Conservation (phyloP, 1,140 invertebrate species). For the Parapsyche elsis region DNA sequence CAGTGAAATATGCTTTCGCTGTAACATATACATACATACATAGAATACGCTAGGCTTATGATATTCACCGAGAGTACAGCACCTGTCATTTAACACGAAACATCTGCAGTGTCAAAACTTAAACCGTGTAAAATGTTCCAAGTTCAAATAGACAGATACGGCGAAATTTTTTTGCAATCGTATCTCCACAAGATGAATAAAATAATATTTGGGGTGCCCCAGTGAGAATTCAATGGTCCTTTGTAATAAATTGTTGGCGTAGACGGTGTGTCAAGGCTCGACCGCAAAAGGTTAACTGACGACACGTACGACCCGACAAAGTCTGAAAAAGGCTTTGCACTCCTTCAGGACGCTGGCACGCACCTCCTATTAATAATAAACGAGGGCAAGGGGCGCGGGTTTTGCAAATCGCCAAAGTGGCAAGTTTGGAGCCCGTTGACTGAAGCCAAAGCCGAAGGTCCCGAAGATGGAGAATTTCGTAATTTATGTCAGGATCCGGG, state of each 20-base stretch:
- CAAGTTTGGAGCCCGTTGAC: neutral
- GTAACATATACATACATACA: no score
- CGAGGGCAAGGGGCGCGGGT: neutral
- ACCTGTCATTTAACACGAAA: no score
- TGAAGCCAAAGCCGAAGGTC: neutral
- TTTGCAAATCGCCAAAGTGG: conserved; percentile 20
- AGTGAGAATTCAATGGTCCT: no score
- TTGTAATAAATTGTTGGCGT: neutral
- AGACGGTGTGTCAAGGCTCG: neutral
- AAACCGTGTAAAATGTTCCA: no score
- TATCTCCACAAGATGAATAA: neutral
- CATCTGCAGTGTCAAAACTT: no score
- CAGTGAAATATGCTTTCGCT: no score
- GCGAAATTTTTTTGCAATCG: no score
- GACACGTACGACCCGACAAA: conserved; percentile 16
- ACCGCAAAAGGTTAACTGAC: conserved; percentile 19
- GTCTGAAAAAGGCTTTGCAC: conserved; percentile 18
- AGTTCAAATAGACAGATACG: no score
- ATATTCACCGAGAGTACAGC: no score
- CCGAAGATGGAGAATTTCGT: neutral
- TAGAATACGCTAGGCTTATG: no score
- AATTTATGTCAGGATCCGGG: conserved; percentile 5
- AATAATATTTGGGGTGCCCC: no score
- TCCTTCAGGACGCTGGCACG: neutral
- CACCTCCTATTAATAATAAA: neutral